A percentile compares a stretch with the other conserved stretches of the same genome.
Evolutionary conservation across 2,797 vertebrate genomes (phyloP).

Genomic region (Xerus rutilus): DNA sequence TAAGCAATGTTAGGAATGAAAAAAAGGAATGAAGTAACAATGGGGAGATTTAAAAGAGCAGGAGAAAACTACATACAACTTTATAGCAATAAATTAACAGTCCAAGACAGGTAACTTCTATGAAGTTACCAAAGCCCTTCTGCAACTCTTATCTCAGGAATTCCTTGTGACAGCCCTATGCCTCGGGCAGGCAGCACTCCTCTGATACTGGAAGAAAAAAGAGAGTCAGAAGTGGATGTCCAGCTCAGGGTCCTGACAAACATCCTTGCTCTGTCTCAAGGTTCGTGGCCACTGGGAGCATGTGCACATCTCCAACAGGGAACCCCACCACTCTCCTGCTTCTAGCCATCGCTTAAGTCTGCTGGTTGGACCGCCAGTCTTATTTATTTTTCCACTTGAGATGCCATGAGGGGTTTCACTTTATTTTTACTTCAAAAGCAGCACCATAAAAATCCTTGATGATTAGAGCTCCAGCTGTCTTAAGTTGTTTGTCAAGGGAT

Average conservation of each 20-base stretch:
- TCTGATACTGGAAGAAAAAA: background rate
- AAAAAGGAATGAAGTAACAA: background rate
- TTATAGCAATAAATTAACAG: slow-evolving; percentile 33
- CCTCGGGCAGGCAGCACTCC: background rate
- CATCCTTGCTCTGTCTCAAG: background rate
- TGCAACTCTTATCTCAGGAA: background rate
- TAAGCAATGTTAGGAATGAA: background rate
- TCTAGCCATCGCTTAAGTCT: background rate
- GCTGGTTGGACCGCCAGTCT: slow-evolving; percentile 19
- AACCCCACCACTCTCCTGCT: background rate
- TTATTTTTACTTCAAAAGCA: slow-evolving; percentile 82
- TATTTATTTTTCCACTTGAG: slow-evolving; percentile 81
- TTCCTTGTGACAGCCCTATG: background rate
- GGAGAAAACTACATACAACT: slow-evolving; percentile 32
- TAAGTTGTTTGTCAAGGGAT: slow-evolving; percentile 81
- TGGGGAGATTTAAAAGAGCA: background rate
- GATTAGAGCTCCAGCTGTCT: slow-evolving; percentile 78
- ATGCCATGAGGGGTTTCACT: slow-evolving; percentile 73
- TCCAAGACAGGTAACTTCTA: background rate
- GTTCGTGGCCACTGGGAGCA: background rate
- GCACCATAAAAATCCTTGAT: slow-evolving; percentile 79
- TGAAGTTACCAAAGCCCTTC: slow-evolving; percentile 26
- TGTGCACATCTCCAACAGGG: background rate
- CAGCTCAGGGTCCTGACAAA: background rate
- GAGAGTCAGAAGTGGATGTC: background rate